Evolutionary conservation across 2,113 vertebrate species (phyloP), one percentile per base, ranked within the genome.

Genomic region (Uropsilus gracilis): DNA sequence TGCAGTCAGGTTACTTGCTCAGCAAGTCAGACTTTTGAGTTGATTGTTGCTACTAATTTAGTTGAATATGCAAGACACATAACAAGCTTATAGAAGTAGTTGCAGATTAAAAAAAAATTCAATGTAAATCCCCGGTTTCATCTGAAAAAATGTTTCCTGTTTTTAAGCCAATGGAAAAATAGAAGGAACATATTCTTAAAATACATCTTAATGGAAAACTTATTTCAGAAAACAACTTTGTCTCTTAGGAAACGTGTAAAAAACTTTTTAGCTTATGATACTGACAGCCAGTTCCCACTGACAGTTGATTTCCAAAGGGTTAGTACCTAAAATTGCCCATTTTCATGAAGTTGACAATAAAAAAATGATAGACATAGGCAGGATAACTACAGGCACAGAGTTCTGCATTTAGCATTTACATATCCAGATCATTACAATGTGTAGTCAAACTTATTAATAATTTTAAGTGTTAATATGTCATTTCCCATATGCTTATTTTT

Each of bases 111-210:
- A 76, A 28, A 84, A 89, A 69, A 82, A 12, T 20, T 12, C n/a
- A 83, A 32, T 7, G 11, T 24, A 69, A 80, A 32, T 39, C 50
- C 14, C 12, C 92, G 46, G 53, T 78, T 95, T 89, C 69, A 85
- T 44, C 8, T 44, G 69, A 92, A 66, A 66, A 94, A 87, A 73
- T 76, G 16, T 16, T 86, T 90, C 81, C 28, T 76, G 24, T 73
- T 94, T 95, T 94, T 77, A 92, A 96, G 94, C 81, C 26, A 72
- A 92, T 42, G 26, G 66, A 46, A 73, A 93, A 93, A 12, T 28
- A 37, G 26, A 84, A 85, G 69, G 24, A 86, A 82, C 78, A 78
- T 53, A 71, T 53, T 68, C 34, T 92, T 90, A 5, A 78, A 86
- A 3, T 55, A 42, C 3, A 34, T 89, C 37, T 77, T 83, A 90